Conservation (phyloP, 2,113 vertebrate genomes). For the Sorex araneus region DNA sequence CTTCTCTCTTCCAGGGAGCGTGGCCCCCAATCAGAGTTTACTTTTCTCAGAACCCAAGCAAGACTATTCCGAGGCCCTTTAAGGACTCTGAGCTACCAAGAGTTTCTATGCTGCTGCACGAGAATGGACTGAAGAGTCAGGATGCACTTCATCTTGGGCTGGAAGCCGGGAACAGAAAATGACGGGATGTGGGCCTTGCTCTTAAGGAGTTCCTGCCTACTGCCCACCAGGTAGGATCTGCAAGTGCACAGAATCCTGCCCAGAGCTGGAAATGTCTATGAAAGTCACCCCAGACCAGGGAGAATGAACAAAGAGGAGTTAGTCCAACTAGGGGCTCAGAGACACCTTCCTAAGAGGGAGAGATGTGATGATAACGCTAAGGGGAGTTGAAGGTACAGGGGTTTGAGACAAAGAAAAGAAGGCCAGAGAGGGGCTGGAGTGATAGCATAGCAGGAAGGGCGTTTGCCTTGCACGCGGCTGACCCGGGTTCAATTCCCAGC, state of each 20-base stretch:
- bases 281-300: not conserved
- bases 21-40: constrained; percentile 11
- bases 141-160: not conserved
- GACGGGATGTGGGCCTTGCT: not conserved
- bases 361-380: not conserved
- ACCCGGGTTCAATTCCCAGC: too few relatives aligned
- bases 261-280: too few relatives aligned
- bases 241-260: too few relatives aligned
- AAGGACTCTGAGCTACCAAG: constrained; percentile 15
- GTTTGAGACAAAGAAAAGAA: constrained; percentile 18
- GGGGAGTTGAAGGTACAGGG: not conserved
- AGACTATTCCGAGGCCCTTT: not conserved
- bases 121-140: not conserved
- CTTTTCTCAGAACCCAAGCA: constrained; percentile 59
- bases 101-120: not conserved
- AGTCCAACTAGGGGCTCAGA: not conserved
- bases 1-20: constrained; percentile 55
- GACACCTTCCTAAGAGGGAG: not conserved
- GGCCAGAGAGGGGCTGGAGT: too few relatives aligned
- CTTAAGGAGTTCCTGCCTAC: not conserved
- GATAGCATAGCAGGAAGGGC: too few relatives aligned
- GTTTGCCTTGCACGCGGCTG: too few relatives aligned
- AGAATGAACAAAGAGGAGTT: not conserved
- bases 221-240: too few relatives aligned
- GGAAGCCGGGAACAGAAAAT: not conserved